Percentiles rank a stretch among this genome's conserved stretches.
Conservation (phyloP, 1,140 invertebrate species). For the Drosophila nebulosa region DNA sequence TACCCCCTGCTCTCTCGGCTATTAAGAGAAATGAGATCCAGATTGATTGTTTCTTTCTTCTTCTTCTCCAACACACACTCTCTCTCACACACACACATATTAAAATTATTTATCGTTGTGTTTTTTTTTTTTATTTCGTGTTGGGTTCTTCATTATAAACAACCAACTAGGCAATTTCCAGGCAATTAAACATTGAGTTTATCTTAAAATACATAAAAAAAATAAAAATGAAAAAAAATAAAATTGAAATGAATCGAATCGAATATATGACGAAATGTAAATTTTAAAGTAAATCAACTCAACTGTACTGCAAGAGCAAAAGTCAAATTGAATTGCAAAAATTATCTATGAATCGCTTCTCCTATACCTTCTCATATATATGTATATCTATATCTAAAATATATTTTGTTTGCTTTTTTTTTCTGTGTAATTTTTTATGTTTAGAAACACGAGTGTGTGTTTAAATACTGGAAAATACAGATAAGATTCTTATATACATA, state of each 20-base stretch:
- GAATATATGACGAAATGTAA: not conserved
- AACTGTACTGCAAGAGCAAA: conserved; percentile 6
- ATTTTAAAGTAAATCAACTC: not conserved
- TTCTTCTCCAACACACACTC: no score
- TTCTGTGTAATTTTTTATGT: conserved; percentile 8
- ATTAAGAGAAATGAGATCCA: not conserved
- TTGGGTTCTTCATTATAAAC: conserved; percentile 3
- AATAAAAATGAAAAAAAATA: not conserved
- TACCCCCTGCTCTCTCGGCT: not conserved
- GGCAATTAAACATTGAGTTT: conserved; percentile 47
- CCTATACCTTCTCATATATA: not conserved
- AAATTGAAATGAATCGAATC: not conserved
- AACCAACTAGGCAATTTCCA: conserved; percentile 33
- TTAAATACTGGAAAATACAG: conserved; percentile 76
- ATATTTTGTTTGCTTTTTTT: conserved; percentile 9
- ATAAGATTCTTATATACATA: conserved; percentile 68
- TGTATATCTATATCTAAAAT: conserved; percentile 8
- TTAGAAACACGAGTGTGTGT: conserved; percentile 64
- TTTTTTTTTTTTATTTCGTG: not conserved
- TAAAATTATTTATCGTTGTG: not conserved
- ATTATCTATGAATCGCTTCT: not conserved
- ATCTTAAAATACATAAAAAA: conserved; percentile 8
- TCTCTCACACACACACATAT: not conserved
- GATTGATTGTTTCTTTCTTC: not conserved
- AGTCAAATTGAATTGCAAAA: conserved; percentile 29